A percentile compares a stretch with the other conserved stretches of the same genome.
Evolutionary conservation across 2,113 vertebrate species (phyloP).

Genomic region (Hipposideros armiger): DNA sequence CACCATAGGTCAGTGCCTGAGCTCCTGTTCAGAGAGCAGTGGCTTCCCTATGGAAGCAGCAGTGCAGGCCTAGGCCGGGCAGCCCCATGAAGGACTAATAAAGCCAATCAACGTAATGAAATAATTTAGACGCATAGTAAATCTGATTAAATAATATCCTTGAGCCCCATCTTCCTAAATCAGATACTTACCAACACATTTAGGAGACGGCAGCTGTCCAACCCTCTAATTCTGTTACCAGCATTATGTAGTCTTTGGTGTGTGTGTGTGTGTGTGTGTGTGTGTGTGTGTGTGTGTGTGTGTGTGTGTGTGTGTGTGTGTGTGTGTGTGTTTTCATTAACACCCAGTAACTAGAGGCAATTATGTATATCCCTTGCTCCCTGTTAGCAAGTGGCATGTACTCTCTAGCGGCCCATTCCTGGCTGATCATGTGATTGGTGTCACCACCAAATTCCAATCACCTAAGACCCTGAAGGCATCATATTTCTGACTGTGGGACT

Average conservation of each 20-base stretch:
- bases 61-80: conserved; percentile 2
- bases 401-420: conserved; percentile 60
- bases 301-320: rapidly evolving
- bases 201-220: conserved; percentile 65
- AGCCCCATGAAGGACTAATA: conserved; percentile 71
- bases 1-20: conserved; percentile 89
- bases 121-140: conserved; percentile 78
- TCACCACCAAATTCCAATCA: conserved; percentile 81
- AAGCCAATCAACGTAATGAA: conserved; percentile 80
- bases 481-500: conserved; percentile 83
- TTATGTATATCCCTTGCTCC: conserved; percentile 46
- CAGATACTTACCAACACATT: conserved; percentile 61
- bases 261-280: rapidly evolving
- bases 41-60: not conserved
- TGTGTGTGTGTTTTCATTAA: not conserved
- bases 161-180: conserved; percentile 63
- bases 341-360: conserved; percentile 72
- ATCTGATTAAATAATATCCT: conserved; percentile 68
- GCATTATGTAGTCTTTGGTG: conserved; percentile 59
- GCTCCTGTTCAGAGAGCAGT: not conserved
- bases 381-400: conserved; percentile 68
- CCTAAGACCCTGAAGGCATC: conserved; percentile 73
- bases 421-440: conserved; percentile 70
- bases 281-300: rapidly evolving
- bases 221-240: conserved; percentile 45